These are phyloP conservation scores for Plebejus melissa DNA, from an alignment of 2,888 invertebrate species.

Conservation along the genomic window DNA sequence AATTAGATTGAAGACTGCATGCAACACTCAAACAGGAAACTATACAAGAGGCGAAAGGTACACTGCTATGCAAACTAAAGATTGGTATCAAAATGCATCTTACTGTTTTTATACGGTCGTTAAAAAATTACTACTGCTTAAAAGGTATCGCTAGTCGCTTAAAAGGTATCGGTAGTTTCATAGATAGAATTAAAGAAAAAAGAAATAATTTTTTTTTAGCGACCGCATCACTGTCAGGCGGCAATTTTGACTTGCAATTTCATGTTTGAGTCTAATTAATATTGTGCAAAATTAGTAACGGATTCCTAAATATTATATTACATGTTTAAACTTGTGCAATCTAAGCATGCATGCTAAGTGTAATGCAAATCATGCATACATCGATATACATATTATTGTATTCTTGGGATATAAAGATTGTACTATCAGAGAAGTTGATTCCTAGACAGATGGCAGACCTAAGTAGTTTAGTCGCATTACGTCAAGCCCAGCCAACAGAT, in stretches of 20 bases:
- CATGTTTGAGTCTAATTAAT: slow-evolving; percentile 56
- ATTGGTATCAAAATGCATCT: neutral
- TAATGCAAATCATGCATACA: slow-evolving; percentile 49
- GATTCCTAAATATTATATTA: slow-evolving; percentile 40
- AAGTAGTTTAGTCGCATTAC: too few species aligned
- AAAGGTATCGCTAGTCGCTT: neutral
- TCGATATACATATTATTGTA: slow-evolving; percentile 24
- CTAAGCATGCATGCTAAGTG: slow-evolving; percentile 60
- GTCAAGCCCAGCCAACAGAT: too few species aligned
- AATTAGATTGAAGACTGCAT: slow-evolving; percentile 41
- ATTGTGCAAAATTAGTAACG: slow-evolving; percentile 30
- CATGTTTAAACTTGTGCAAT: slow-evolving; percentile 31
- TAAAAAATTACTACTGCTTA: neutral
- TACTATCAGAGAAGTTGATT: too few species aligned
- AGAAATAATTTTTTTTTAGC: neutral
- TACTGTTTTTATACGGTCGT: neutral
- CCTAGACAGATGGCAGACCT: too few species aligned
- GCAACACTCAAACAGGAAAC: slow-evolving; percentile 71
- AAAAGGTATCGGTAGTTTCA: neutral
- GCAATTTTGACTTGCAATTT: slow-evolving; percentile 46
- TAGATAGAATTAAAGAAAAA: neutral
- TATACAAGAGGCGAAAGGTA: slow-evolving; percentile 34
- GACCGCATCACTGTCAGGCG: neutral
- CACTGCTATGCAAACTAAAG: neutral
- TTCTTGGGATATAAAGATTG: neutral